Percentiles rank a stretch among this genome's conserved stretches.
Conservation (phyloP, 2,797 vertebrate genomes). For the Gadopsis marmoratus region DNA sequence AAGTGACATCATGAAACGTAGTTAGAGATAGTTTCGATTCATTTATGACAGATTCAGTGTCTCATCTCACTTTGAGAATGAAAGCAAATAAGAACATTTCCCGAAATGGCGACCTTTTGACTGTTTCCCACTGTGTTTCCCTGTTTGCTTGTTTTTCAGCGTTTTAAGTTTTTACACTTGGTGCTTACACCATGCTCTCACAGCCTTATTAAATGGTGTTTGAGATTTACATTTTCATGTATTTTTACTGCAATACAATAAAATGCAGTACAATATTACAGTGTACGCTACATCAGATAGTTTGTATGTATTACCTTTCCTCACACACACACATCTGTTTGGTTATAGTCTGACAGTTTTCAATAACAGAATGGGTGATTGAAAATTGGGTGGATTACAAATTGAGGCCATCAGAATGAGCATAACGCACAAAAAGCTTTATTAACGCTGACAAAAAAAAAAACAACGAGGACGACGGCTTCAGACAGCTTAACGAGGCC, state of each 20-base stretch:
- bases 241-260: not conserved
- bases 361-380: not conserved
- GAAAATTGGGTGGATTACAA: constrained; percentile 32
- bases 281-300: not conserved
- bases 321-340: not conserved
- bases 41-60: no score
- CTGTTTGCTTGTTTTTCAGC: not conserved
- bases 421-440: constrained; percentile 48
- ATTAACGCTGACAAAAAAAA: constrained; percentile 46
- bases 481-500: constrained; percentile 58
- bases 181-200: not conserved
- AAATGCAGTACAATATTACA: not conserved
- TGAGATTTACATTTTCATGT: not conserved
- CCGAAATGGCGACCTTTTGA: not conserved
- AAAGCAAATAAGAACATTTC: not conserved
- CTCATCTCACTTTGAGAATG: not conserved
- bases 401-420: constrained; percentile 27
- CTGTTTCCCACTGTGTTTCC: not conserved
- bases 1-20: no score
- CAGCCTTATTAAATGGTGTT: not conserved
- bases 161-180: not conserved
- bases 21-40: no score
- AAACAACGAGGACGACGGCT: constrained; percentile 16
- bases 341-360: constrained; percentile 11
- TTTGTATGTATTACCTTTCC: not conserved